Evolutionary conservation across 1,140 invertebrate species (phyloP).

Genomic region (Anagrus nilaparvatae): DNA sequence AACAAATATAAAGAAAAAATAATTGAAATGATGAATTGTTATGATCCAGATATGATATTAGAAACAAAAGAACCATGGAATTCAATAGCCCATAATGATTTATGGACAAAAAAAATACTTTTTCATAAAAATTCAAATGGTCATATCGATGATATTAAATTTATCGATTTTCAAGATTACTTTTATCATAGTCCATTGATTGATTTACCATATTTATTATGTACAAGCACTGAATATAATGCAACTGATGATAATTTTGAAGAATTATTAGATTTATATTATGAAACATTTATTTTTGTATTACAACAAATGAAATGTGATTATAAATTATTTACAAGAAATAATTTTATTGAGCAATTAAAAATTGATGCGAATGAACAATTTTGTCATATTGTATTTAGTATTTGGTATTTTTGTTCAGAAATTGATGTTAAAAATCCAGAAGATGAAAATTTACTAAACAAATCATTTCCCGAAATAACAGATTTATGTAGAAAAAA

Average conservation of each 20-base stretch:
- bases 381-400: conserved; percentile 11
- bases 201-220: conserved; percentile 45
- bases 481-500: too few species aligned
- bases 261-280: conserved; percentile 37
- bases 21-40: too few species aligned
- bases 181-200: conserved; percentile 38
- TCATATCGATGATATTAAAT: conserved; percentile 35
- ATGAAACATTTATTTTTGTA: conserved; percentile 33
- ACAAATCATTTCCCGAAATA: too few species aligned
- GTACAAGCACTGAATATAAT: conserved; percentile 38
- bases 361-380: conserved; percentile 4
- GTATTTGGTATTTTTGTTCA: conserved; percentile 12
- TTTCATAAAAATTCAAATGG: conserved; percentile 22
- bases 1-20: too few species aligned
- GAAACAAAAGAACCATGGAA: conserved; percentile 31
- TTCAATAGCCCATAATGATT: conserved; percentile 41
- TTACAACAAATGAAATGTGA: background rate
- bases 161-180: conserved; percentile 47
- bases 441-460: too few species aligned
- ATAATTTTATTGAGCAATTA: conserved; percentile 14
- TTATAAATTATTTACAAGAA: background rate
- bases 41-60: too few species aligned
- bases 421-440: too few species aligned
- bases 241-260: conserved; percentile 36
- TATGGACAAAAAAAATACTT: conserved; percentile 49